phyloP scores from a whole-genome alignment of 2,888 invertebrate species.

The Trachelus iudaicus region DNA sequence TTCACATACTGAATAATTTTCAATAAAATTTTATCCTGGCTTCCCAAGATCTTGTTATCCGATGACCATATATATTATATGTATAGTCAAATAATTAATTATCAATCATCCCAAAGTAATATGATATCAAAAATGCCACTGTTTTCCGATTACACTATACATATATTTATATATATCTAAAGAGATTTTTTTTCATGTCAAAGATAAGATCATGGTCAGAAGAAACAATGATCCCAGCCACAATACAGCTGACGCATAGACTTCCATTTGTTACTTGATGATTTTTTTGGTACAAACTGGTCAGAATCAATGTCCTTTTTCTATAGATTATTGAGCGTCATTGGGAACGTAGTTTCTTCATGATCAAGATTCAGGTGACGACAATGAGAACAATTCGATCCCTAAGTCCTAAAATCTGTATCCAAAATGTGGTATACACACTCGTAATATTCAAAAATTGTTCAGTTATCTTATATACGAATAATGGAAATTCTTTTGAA shows the following conservation, averaged over 20 bases:
- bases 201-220: slow-evolving; percentile 16
- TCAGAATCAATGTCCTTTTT: not conserved
- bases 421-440: not conserved
- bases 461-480: not conserved
- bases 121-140: slow-evolving; percentile 23
- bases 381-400: not conserved
- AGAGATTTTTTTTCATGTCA: slow-evolving; percentile 40
- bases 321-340: not conserved
- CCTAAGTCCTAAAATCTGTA: not conserved
- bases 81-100: not conserved
- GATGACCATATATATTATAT: not conserved
- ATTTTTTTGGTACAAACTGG: not conserved
- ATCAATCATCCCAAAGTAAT: not conserved
- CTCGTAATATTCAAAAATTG: not conserved
- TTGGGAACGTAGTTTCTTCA: not conserved
- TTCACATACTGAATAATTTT: not conserved
- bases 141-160: slow-evolving; percentile 33
- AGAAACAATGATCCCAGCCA: not conserved
- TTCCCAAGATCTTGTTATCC: not conserved
- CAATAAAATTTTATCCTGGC: not conserved
- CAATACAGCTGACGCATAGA: not conserved
- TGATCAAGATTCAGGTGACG: not conserved
- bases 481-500: not conserved
- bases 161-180: slow-evolving; percentile 43
- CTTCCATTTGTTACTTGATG: too few relatives aligned